Conservation (phyloP, 2,797 vertebrate species). For the Dryobates pubescens region DNA sequence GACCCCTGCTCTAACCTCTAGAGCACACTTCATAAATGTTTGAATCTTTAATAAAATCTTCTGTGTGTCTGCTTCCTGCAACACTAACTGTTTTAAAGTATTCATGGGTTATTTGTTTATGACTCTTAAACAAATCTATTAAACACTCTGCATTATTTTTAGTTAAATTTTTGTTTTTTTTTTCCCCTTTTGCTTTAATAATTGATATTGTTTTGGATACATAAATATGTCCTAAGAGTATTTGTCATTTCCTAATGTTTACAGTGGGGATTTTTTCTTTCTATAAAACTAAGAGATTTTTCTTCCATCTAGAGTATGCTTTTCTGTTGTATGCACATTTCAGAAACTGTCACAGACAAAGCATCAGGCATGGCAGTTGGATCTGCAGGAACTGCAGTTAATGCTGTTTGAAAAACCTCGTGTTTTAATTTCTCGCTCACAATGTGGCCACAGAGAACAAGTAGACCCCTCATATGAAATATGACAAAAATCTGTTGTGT, state of each 20-base stretch:
- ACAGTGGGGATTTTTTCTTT: constrained; percentile 43
- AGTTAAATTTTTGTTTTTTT: constrained; percentile 50
- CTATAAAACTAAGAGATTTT: constrained; percentile 12
- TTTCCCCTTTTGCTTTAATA: constrained; percentile 52
- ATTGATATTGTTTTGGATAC: constrained; percentile 74
- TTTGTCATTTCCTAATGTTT: constrained; percentile 72
- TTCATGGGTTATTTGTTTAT: constrained; percentile 73
- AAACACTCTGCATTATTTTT: constrained; percentile 65
- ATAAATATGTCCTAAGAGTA: constrained; percentile 74
- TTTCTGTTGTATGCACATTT: constrained; percentile 19
- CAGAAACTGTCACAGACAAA: constrained; percentile 34
- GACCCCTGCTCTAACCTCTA: constrained; percentile 38
- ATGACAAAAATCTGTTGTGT: not conserved
- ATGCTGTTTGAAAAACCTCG: not conserved
- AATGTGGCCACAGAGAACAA: not conserved
- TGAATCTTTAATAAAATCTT: constrained; percentile 72
- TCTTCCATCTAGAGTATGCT: not conserved
- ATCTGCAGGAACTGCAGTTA: constrained; percentile 18
- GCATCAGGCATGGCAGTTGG: constrained; percentile 19
- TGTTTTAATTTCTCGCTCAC: constrained; percentile 43
- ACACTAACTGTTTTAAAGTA: constrained; percentile 64
- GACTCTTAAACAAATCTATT: constrained; percentile 72
- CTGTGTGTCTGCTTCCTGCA: constrained; percentile 60
- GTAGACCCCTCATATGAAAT: not conserved
- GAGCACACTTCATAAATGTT: constrained; percentile 42